Evolutionary conservation across 1,140 invertebrate species (phyloP).

Genomic region (Aphaenogaster rudis): DNA sequence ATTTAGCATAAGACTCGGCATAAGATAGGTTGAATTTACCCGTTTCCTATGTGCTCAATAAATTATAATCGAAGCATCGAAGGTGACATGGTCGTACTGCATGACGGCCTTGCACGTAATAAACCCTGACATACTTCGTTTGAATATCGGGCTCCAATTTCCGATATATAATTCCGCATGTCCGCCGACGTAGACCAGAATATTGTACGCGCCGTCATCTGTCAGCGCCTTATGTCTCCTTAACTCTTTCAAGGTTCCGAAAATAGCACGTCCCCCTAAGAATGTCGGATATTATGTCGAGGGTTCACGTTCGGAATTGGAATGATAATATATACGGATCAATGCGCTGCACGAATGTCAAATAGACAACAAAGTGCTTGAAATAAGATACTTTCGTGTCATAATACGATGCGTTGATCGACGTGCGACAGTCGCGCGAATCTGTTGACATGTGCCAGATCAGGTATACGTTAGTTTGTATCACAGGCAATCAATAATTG

Average conservation of each 20-base stretch:
- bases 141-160: slow-evolving; percentile 56
- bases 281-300: neutral
- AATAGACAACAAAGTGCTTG: neutral
- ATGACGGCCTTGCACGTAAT: slow-evolving; percentile 48
- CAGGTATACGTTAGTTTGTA: neutral
- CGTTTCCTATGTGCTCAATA: slow-evolving; percentile 32
- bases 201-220: slow-evolving; percentile 27
- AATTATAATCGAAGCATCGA: slow-evolving; percentile 49
- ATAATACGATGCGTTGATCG: neutral
- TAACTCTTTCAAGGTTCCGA: neutral
- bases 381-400: neutral
- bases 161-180: slow-evolving; percentile 50
- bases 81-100: slow-evolving; percentile 36
- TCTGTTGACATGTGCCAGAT: neutral
- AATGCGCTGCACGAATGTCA: neutral
- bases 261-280: neutral
- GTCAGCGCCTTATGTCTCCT: slow-evolving; percentile 12
- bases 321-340: neutral
- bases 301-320: neutral
- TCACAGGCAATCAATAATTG: slow-evolving; percentile 10
- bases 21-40: neutral
- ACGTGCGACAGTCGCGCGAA: neutral
- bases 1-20: neutral
- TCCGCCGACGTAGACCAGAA: slow-evolving; percentile 29
- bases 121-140: slow-evolving; percentile 60